Percentiles rank a stretch among this genome's conserved stretches.
These are phyloP conservation scores for Sisor rabdophorus DNA, from an alignment of 2,113 vertebrate genomes.

Conservation along the genomic window DNA sequence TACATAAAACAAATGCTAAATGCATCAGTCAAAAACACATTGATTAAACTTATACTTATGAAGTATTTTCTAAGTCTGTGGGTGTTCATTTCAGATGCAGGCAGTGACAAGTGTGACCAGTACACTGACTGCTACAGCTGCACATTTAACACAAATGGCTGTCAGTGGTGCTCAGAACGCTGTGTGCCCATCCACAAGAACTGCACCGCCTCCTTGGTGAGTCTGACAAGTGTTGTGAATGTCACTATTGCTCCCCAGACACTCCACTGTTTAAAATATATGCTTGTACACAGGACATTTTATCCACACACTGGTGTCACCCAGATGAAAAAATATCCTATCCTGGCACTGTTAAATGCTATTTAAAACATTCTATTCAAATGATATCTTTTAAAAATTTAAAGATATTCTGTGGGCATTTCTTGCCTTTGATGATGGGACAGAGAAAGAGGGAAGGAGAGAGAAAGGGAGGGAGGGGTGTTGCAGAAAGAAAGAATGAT, in stretches of 20 bases:
- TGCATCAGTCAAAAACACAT: background rate
- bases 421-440: too few species aligned
- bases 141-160: slow-evolving; percentile 89
- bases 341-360: too few species aligned
- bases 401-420: too few species aligned
- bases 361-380: too few species aligned
- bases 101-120: slow-evolving; percentile 87
- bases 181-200: slow-evolving; percentile 83
- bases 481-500: too few species aligned
- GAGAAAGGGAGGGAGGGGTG: background rate
- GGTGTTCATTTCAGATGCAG: slow-evolving; percentile 66
- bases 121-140: slow-evolving; percentile 98
- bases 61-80: slow-evolving; percentile 1
- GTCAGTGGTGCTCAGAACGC: slow-evolving; percentile 87
- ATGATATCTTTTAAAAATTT: too few species aligned
- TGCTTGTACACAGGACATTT: too few species aligned
- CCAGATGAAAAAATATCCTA: too few species aligned
- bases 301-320: too few species aligned
- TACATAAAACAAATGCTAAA: too few species aligned
- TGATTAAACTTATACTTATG: background rate
- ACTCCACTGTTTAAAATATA: too few species aligned
- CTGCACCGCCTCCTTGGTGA: slow-evolving; percentile 84
- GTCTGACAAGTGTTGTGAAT: slow-evolving; percentile 7
- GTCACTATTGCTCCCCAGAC: background rate
- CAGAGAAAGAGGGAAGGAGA: too few species aligned